Percentiles rank a stretch among this genome's conserved stretches.
These are phyloP conservation scores for Teleogryllus oceanicus DNA, from an alignment of 2,888 invertebrate genomes.

Conservation along the genomic window DNA sequence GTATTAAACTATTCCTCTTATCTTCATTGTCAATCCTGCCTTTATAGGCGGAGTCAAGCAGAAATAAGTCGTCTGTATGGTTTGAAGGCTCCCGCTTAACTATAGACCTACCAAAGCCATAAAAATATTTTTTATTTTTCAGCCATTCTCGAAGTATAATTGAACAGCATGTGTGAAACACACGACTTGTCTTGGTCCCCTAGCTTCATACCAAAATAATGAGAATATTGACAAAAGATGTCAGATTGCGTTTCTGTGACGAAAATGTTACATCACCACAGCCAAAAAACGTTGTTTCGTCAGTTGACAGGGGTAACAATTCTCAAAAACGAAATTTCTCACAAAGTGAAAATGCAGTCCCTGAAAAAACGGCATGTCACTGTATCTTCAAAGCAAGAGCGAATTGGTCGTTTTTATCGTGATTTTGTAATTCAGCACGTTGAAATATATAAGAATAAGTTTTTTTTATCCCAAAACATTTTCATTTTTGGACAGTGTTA, in stretches of 20 bases:
- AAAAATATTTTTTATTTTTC: not conserved
- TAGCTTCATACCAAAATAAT: not conserved
- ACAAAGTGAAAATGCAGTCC: too few species aligned
- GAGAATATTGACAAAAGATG: constrained; percentile 11
- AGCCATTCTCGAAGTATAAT: constrained; percentile 8
- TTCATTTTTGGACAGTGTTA: too few species aligned
- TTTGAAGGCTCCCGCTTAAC: not conserved
- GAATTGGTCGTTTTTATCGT: too few species aligned
- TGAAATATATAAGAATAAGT: too few species aligned
- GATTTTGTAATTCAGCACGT: too few species aligned
- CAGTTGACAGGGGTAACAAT: too few species aligned
- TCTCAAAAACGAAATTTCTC: too few species aligned
- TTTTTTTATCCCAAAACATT: too few species aligned
- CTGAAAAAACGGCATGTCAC: too few species aligned
- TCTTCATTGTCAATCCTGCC: constrained; percentile 18
- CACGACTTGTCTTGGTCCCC: constrained; percentile 18
- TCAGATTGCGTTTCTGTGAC: not conserved
- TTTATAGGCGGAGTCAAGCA: not conserved
- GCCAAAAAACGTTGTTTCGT: too few species aligned
- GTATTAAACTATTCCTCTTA: constrained; percentile 4
- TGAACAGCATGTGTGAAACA: not conserved
- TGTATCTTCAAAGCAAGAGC: too few species aligned
- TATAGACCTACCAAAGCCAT: not conserved
- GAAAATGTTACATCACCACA: too few species aligned
- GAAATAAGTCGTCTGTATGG: constrained; percentile 18